Evolutionary conservation across 92 coral and sea anemone genomes (phyloP), one percentile per base, ranked within the genome.

Genomic region (Pocillopora meandrina): DNA sequence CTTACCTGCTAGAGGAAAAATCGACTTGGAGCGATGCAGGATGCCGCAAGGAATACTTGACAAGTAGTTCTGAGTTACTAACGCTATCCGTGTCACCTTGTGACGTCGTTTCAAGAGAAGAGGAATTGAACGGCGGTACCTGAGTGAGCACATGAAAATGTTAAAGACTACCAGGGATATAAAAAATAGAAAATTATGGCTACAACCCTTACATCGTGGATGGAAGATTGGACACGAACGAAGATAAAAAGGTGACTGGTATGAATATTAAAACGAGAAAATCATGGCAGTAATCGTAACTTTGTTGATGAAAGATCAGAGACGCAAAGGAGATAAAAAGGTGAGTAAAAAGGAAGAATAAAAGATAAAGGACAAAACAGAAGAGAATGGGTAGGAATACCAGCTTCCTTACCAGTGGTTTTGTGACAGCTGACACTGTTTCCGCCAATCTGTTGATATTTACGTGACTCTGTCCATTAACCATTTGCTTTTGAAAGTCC

Each of bases 381-480:
- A 33, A 19, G 63, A 10, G 18, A 15, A 61, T 1, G 33, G 33
- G 17, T 20, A 7, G 62, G 12, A n/a, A 6, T 1, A 47, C 62
- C 33, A 84, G 83, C 52, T 47, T 49, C 62, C 87, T 56, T 81
- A 62, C 82, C 88, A 33, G 81, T 36, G 88, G 74, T 76, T 86
- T 86, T 85, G 90, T 71, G 81, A 83, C 65, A 26, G 98, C 98
- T 47, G 96, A 90, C 33, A 94, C 88, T 19, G 96, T 89, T 80
- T 94, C 98, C 5, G 98, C 96, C 35, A 96, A 89, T 65, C 94
- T 74, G 56, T 80, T 89, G 65, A 96, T 79, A 15, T 94, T 87
- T 2, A 91, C 93, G 75, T 96, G 96, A 71, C 95, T 95, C 84
- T 95, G 98, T 18, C 98, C 98, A 23, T 81, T 86, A 13, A 93